phyloP scores from a whole-genome alignment of 2,113 vertebrate species.

The Mastomys coucha region DNA sequence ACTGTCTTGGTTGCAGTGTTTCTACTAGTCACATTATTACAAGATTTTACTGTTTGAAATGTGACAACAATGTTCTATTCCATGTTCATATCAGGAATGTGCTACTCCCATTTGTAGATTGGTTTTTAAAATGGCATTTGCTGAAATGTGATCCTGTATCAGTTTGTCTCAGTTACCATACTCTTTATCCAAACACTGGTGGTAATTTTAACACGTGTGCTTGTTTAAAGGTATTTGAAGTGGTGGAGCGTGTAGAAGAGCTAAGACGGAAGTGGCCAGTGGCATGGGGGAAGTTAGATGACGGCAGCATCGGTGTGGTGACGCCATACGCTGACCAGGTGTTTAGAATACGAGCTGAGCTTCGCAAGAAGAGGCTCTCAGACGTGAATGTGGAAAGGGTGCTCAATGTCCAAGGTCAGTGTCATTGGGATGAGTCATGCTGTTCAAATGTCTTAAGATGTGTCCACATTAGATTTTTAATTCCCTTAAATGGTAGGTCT shows the following conservation, averaged over 20 bases:
- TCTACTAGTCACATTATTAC: neutral
- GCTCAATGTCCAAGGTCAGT: slow-evolving; percentile 98
- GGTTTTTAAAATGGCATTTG: slow-evolving; percentile 13
- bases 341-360: slow-evolving; percentile 97
- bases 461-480: slow-evolving; percentile 24
- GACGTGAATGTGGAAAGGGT: slow-evolving; percentile 99
- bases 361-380: slow-evolving; percentile 97
- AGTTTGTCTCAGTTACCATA: neutral
- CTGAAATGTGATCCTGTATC: neutral
- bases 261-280: slow-evolving; percentile 98
- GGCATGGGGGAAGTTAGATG: slow-evolving; percentile 98
- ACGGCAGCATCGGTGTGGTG: slow-evolving; percentile 98
- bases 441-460: neutral
- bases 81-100: neutral
- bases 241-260: slow-evolving; percentile 98
- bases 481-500: neutral
- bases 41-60: slow-evolving; percentile 39
- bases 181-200: neutral
- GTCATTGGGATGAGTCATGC: neutral
- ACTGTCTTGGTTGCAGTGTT: slow-evolving; percentile 21
- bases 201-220: neutral
- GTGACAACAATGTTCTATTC: neutral
- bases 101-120: neutral
- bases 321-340: slow-evolving; percentile 98
- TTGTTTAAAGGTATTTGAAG: slow-evolving; percentile 96